These are phyloP conservation scores for Dissostichus mawsoni DNA, from an alignment of 2,113 vertebrate genomes.

Conservation along the genomic window DNA sequence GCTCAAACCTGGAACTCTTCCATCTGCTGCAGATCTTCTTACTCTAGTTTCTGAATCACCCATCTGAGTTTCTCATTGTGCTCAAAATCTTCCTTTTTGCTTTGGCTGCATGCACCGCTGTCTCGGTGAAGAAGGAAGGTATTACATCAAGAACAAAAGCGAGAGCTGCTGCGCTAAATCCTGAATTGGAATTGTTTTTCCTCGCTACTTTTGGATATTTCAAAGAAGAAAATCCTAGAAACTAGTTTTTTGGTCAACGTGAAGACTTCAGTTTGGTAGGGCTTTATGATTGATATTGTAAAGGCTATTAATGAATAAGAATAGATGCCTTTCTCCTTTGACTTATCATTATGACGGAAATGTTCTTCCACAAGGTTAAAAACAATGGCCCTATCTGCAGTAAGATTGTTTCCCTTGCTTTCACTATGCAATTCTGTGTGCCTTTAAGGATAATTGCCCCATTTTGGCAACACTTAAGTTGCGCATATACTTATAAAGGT, in stretches of 20 bases:
- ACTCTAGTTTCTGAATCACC: constrained; percentile 34
- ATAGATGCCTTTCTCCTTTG: too few species aligned
- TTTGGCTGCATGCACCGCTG: constrained; percentile 35
- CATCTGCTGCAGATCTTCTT: constrained; percentile 28
- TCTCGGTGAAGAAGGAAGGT: constrained; percentile 58
- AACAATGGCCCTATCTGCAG: too few species aligned
- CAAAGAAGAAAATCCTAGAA: background rate
- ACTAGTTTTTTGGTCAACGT: constrained; percentile 4
- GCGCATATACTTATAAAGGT: too few species aligned
- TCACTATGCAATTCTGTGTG: too few species aligned
- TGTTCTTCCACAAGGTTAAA: too few species aligned
- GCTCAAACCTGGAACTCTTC: constrained; percentile 30
- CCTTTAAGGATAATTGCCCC: too few species aligned
- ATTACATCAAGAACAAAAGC: constrained; percentile 64
- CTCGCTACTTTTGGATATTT: constrained; percentile 17
- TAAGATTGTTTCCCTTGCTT: too few species aligned
- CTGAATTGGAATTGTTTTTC: constrained; percentile 26
- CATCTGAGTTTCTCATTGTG: constrained; percentile 51
- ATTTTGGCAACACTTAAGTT: too few species aligned
- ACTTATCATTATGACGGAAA: too few species aligned
- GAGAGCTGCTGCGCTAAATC: constrained; percentile 50
- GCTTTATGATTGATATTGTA: background rate
- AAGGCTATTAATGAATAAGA: too few species aligned
- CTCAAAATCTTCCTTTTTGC: constrained; percentile 38
- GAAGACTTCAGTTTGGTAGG: background rate